A percentile compares a stretch with the other conserved stretches of the same genome.
These are phyloP conservation scores for Nematostella vectensis DNA, from an alignment of 92 coral and sea anemone species.

Conservation along the genomic window DNA sequence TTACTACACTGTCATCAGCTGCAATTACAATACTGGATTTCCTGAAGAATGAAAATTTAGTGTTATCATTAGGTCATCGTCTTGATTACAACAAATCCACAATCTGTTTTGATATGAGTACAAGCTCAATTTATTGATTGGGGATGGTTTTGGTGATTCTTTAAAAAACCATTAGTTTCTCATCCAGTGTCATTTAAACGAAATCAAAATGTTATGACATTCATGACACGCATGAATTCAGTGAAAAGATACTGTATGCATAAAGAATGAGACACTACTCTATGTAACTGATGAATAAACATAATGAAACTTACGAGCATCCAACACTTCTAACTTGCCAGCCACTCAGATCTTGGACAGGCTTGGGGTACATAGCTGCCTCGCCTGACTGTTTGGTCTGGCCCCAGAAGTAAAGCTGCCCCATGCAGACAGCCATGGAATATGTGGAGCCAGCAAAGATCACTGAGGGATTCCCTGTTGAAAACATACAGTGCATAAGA, in stretches of 20 bases:
- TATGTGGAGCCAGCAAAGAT: constrained; percentile 65
- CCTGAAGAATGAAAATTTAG: constrained; percentile 18
- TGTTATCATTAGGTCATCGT: too few relatives aligned
- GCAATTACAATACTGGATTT: constrained; percentile 81
- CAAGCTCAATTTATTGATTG: too few relatives aligned
- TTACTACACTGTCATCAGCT: constrained; percentile 86
- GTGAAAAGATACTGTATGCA: too few relatives aligned
- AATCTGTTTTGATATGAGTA: too few relatives aligned
- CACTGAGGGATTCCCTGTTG: constrained; percentile 21
- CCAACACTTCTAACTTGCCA: constrained; percentile 85
- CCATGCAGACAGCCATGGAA: constrained; percentile 57
- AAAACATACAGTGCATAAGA: not conserved
- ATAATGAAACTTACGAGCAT: constrained; percentile 92
- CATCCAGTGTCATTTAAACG: too few relatives aligned
- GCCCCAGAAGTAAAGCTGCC: constrained; percentile 87
- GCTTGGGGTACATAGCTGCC: constrained; percentile 88
- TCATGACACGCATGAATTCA: too few relatives aligned
- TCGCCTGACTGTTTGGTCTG: constrained; percentile 72
- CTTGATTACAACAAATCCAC: too few relatives aligned
- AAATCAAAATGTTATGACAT: too few relatives aligned
- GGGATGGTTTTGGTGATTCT: too few relatives aligned
- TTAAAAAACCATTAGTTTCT: too few relatives aligned
- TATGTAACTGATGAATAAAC: too few relatives aligned
- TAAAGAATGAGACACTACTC: too few relatives aligned
- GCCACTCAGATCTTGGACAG: constrained; percentile 69